Base-by-base conservation (phyloP, 2,113 vertebrate species). In the Centropus unirufus region DNA sequence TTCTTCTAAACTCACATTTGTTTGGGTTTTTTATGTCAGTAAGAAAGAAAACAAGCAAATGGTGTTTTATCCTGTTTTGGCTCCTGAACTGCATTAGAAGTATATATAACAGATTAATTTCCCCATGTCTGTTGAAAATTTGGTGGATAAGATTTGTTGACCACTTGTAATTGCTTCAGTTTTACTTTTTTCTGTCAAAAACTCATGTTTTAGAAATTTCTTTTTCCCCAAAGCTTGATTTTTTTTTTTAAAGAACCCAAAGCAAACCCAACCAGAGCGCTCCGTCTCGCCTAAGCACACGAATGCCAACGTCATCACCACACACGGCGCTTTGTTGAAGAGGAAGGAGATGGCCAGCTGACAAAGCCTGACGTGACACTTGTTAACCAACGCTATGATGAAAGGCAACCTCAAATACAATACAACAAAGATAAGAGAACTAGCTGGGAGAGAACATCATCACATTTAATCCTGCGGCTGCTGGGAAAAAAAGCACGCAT, bases 41-140 rank as follows among this genome's bases (percentile, higher is more conserved):
- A 85, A 78, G 46, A 90, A 89, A 83, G 55, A 70, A 85, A 91
- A 91, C 18, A 87, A 85, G 58, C 70, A 93, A 96, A 91, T 68
- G 69, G 63, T 44, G 44, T 62, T 89, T 75, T 64, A 79, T 68
- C 24, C 19, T 85, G 44, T 52, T 93, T 72, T 62, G 62, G 82
- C 58, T 86, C 34, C 70, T 82, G 26, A 92, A 70, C 14, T 34
- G 26, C 75, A 57, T 68, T 91, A 26, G 64, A 49, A 8, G 66
- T 11, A 72, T 1, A 72, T 1, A 82, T 8, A 76, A 67, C 17
- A 75, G 12, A 89, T 52, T 49, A 24, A 85, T 79, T 90, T 72
- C 40, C 29, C 84, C 17, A 4, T 4, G 3, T 72, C 87, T 72
- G 12, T 40, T 79, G 29, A n/a, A 72, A 78, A 64, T 24, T 72